These are phyloP conservation scores for Tetropium fuscum DNA, from an alignment of 2,888 invertebrate genomes.

Conservation along the genomic window DNA sequence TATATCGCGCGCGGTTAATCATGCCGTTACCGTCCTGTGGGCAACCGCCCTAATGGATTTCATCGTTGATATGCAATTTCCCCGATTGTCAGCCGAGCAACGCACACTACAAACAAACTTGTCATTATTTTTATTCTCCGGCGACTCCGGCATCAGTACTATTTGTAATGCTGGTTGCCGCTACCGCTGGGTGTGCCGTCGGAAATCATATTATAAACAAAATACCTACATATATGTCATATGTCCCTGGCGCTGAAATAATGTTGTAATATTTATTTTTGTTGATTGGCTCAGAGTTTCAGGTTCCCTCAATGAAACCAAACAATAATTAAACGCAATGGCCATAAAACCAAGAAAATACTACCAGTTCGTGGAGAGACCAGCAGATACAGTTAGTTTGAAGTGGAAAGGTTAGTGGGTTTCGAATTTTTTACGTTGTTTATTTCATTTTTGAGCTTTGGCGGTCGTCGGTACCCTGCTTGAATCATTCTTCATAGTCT, in stretches of 20 bases:
- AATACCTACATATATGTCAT: no score
- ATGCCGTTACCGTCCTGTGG: no score
- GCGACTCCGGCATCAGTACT: no score
- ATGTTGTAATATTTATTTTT: slow-evolving; percentile 56
- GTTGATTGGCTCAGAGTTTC: slow-evolving; percentile 45
- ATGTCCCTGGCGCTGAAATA: slow-evolving; percentile 40
- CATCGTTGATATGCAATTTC: no score
- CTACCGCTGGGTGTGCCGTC: slow-evolving; percentile 20
- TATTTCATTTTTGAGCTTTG: slow-evolving; percentile 9
- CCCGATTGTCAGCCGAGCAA: no score
- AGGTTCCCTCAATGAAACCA: slow-evolving; percentile 29
- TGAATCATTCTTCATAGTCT: no score
- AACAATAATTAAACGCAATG: slow-evolving; percentile 9
- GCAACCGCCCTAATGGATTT: no score
- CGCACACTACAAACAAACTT: slow-evolving; percentile 26
- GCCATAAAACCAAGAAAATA: slow-evolving; percentile 40
- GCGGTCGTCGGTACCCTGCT: neutral
- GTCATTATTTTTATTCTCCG: no score
- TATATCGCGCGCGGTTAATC: no score
- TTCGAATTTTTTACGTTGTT: no score
- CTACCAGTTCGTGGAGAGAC: slow-evolving; percentile 50
- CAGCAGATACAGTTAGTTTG: slow-evolving; percentile 45
- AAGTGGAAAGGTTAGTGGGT: slow-evolving; percentile 54
- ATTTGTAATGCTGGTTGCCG: slow-evolving; percentile 31
- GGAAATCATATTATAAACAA: slow-evolving; percentile 36